Evolutionary conservation across 2,888 invertebrate genomes (phyloP), one percentile per base, ranked within the genome.

Genomic region (Pemphredon lugubris): DNA sequence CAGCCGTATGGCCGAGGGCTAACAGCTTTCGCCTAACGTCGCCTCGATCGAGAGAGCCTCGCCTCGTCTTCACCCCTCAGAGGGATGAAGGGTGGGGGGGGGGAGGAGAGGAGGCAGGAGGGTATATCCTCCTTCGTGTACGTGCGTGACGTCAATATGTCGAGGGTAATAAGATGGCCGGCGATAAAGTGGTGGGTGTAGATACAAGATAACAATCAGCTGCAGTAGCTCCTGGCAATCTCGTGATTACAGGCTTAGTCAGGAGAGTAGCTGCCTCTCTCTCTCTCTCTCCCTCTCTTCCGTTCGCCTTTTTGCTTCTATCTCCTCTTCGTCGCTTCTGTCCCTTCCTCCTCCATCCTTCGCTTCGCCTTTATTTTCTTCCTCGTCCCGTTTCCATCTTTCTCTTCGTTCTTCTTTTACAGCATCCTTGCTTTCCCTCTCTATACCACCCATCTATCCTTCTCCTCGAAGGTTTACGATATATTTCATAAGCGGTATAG

Each of bases 101-200:
- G 21, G 21, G 57, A 55, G 42, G 40, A 30, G 34, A 50, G 63
- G 60, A 50, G 48, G n/a, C 47, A 63, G 39, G 65, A 48, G 57
- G 67, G 59, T 67, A 57, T 69, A 69, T 59, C 57, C 65, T 60
- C 44, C 37, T 77, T 78, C 75, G 73, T 81, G 84, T 86, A 87
- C 86, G 84, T 87, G 88, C 87, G 85, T 87, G 87, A 87, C 87
- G 87, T 88, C 88, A 87, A 88, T 88, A 88, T 87, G 88, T 87
- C 87, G 85, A 85, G 83, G 81, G 86, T 87, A 88, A 88, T 88
- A 88, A 88, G 88, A 88, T 88, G 87, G 86, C 86, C 85, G 84
- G 84, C 87, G 87, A 88, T 88, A 88, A 88, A 88, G 87, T 88
- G 87, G 88, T 88, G 88, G 88, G 88, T 88, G 88, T 88, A 88